Evolutionary conservation across 2,113 vertebrate genomes (phyloP).

Genomic region (Gulo gulo): DNA sequence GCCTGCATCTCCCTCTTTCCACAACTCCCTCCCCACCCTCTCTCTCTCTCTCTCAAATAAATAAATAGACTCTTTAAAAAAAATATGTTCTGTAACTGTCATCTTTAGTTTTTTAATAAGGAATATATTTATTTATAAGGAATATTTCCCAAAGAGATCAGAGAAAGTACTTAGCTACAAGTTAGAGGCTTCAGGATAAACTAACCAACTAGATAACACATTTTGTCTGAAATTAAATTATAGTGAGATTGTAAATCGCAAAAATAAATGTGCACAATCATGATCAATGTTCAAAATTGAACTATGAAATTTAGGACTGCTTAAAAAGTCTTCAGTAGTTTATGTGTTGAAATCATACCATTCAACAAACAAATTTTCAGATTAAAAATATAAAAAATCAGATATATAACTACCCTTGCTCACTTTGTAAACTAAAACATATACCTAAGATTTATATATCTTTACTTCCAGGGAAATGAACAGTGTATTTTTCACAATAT

Average conservation of each 20-base stretch:
- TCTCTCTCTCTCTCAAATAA: no score
- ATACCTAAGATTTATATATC: neutral
- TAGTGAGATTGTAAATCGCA: neutral
- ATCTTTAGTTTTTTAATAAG: neutral
- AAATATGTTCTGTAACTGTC: neutral
- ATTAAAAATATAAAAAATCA: neutral
- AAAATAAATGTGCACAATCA: neutral
- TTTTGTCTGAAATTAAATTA: conserved; percentile 4
- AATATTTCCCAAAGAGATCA: neutral
- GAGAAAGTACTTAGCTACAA: neutral
- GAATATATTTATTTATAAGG: neutral
- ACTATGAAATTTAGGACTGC: neutral
- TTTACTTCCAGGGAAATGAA: neutral
- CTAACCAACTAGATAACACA: neutral
- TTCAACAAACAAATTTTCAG: neutral
- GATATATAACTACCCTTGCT: neutral
- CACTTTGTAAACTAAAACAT: neutral
- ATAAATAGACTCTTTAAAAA: neutral
- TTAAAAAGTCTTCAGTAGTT: neutral
- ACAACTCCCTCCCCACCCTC: no score
- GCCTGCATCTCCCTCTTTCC: no score
- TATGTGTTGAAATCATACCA: neutral
- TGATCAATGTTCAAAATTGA: neutral
- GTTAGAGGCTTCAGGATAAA: neutral
- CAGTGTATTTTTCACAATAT: neutral